Percentiles rank a stretch among this genome's conserved stretches.
phyloP scores from a whole-genome alignment of 1,140 invertebrate genomes.

The Micrasema longulum region DNA sequence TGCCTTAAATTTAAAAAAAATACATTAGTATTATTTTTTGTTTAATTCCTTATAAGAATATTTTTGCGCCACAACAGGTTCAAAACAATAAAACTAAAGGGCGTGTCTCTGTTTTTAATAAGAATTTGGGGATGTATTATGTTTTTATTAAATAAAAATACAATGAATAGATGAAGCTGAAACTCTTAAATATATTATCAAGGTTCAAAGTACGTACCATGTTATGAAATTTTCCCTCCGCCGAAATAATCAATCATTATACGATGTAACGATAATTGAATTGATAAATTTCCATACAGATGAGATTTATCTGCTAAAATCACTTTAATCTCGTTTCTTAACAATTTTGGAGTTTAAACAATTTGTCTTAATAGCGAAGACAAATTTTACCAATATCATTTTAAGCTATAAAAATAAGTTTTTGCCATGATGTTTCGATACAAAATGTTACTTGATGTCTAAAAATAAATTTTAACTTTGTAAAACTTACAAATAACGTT shows the following conservation, averaged over 20 bases:
- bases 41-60: too few species aligned
- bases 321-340: conserved; percentile 1
- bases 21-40: too few species aligned
- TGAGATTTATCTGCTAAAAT: conserved; percentile 11
- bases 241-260: conserved; percentile 7
- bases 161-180: too few species aligned
- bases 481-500: too few species aligned
- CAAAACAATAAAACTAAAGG: too few species aligned
- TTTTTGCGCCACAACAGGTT: too few species aligned
- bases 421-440: background rate
- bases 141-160: too few species aligned
- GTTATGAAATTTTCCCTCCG: background rate
- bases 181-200: too few species aligned
- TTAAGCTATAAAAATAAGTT: background rate
- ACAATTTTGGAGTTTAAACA: background rate
- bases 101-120: too few species aligned
- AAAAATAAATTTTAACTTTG: too few species aligned
- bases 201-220: background rate
- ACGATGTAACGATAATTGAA: background rate
- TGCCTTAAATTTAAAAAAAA: too few species aligned
- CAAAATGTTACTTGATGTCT: background rate
- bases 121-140: too few species aligned
- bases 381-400: conserved; percentile 9
- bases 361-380: background rate
- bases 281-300: conserved; percentile 12